These are phyloP conservation scores for Masticophis lateralis DNA, from an alignment of 2,797 vertebrate genomes.

Conservation along the genomic window DNA sequence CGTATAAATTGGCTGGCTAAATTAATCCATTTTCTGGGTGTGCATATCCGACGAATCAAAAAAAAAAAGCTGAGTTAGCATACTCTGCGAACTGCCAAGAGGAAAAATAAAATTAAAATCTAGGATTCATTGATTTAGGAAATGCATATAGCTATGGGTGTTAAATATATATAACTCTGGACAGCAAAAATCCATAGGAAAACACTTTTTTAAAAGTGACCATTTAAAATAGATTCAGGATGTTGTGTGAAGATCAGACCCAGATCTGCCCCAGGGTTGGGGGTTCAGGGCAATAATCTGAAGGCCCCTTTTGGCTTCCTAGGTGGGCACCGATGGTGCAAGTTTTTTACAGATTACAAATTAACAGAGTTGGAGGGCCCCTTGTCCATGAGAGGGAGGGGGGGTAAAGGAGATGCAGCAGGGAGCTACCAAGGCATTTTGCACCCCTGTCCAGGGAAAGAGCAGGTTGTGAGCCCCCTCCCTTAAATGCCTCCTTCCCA, in stretches of 20 bases:
- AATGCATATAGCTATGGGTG: neutral
- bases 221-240: neutral
- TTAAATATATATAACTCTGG: neutral
- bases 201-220: neutral
- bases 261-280: neutral
- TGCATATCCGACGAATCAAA: neutral
- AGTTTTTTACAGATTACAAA: too few species aligned
- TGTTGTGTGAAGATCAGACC: accelerated
- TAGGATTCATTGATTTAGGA: neutral
- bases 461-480: neutral
- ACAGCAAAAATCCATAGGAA: neutral
- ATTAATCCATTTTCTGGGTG: neutral
- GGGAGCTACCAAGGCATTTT: neutral
- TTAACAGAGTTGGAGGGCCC: too few species aligned
- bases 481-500: neutral
- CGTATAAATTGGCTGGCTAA: neutral
- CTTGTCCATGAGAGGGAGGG: neutral
- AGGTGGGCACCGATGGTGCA: slow-evolving; percentile 10
- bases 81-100: neutral
- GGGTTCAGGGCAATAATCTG: neutral
- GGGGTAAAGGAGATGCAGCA: neutral
- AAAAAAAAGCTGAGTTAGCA: neutral
- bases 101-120: neutral
- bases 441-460: neutral
- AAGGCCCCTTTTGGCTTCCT: neutral